Evolutionary conservation across 2,797 vertebrate species (phyloP).

Genomic region (Pseudomugil tenellus): DNA sequence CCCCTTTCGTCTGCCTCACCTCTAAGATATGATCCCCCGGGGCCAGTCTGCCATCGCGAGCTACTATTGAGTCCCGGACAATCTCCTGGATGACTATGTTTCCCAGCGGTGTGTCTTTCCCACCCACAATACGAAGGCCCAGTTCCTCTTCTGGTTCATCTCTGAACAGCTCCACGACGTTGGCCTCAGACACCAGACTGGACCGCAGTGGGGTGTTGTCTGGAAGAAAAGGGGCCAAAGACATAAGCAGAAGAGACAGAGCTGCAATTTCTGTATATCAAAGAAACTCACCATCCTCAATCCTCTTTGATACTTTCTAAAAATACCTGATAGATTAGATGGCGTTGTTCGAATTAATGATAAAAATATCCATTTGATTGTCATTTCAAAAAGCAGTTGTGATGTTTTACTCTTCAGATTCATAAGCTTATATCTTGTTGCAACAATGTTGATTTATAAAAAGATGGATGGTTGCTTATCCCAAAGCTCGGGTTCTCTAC

Average conservation of each 20-base stretch:
- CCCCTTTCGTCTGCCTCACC: constrained; percentile 71
- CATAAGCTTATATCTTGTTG: not conserved
- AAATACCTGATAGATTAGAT: not conserved
- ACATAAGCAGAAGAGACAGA: constrained; percentile 1
- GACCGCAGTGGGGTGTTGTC: constrained; percentile 87
- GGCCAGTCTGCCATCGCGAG: constrained; percentile 88
- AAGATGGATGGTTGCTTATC: too few relatives aligned
- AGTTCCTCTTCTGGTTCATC: constrained; percentile 88
- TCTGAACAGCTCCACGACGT: constrained; percentile 87
- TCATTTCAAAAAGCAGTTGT: not conserved
- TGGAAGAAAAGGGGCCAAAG: constrained; percentile 39
- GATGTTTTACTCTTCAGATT: not conserved
- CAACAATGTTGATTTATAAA: not conserved
- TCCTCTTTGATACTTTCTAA: not conserved
- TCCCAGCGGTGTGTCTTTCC: constrained; percentile 92
- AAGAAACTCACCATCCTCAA: not conserved
- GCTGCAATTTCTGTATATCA: not conserved
- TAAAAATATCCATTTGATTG: not conserved
- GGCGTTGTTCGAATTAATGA: not conserved
- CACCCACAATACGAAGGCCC: constrained; percentile 92
- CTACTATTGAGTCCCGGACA: constrained; percentile 84
- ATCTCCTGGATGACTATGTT: constrained; percentile 94
- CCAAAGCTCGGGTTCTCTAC: too few relatives aligned
- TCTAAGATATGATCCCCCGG: constrained; percentile 94
- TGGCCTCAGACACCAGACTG: constrained; percentile 91